Evolutionary conservation across 2,888 invertebrate species (phyloP), one percentile per base, ranked within the genome.

Genomic region (Perizoma affinitatum): DNA sequence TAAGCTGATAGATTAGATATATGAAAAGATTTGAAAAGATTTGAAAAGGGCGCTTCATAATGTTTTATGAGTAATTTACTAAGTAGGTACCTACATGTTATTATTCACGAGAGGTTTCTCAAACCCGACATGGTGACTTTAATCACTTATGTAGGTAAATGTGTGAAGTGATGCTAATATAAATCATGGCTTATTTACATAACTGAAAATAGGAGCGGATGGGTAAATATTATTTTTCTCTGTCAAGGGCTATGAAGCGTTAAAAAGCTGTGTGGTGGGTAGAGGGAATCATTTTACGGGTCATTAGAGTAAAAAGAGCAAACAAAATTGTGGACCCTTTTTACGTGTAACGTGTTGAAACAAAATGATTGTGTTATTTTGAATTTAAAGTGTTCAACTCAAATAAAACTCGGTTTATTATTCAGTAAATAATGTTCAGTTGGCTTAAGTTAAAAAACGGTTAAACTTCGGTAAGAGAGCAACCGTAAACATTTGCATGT

Each of bases 281-380:
- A 79, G 73, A 61, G 66, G 73, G 78, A 79, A 81, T 80, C 75
- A 81, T 87, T 89, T 87, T 82, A 87, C 87, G 85, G 85, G 81
- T 87, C 88, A 88, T 87, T 88, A 86, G 81, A 82, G 76, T 78
- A 82, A 85, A 79, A 84, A 83, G 83, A 83, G 81, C 81, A 79
- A 81, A 83, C 82, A 82, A 82, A 85, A 83, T 75, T 79, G 74
- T 75, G 73, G 68, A 67, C 69, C 75, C 74, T 76, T 74, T 67
- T 70, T 69, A 68, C 59, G 65, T 48, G 65, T 73, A 65, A 67
- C 64, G 66, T 49, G 66, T 72, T 71, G 58, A 66, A 75, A 71
- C 64, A 55, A 66, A 74, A 70, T 66, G 50, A 70, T 75, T 68
- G 62, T 53, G 64, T 74, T 71, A 71, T 61, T 65, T 66, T 47